Evolutionary conservation across 2,113 vertebrate species (phyloP).

Genomic region (Corapipo altera): DNA sequence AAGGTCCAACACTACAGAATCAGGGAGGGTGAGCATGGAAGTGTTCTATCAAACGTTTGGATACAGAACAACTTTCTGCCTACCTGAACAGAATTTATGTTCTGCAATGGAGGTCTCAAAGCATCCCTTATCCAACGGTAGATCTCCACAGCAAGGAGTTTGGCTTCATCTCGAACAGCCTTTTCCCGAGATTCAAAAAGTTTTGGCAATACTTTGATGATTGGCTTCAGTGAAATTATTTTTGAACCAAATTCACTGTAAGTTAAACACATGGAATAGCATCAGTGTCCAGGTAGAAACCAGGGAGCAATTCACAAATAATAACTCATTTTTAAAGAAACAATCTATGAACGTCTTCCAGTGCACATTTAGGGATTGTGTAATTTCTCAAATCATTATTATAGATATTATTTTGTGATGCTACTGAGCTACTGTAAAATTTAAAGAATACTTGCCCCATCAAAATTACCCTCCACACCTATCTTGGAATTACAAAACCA

Average conservation of each 20-base stretch:
- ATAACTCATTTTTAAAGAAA: neutral
- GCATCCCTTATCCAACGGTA: slow-evolving; percentile 97
- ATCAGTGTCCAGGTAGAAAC: neutral
- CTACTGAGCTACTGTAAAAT: neutral
- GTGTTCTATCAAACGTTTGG: neutral
- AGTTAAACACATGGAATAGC: neutral
- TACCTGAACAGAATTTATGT: slow-evolving; percentile 96
- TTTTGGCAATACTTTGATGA: slow-evolving; percentile 96
- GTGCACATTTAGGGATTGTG: neutral
- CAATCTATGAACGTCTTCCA: neutral
- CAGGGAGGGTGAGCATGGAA: neutral
- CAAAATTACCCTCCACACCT: neutral
- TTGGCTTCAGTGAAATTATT: slow-evolving; percentile 93
- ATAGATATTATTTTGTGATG: neutral
- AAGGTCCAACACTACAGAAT: neutral
- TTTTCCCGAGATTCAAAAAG: slow-evolving; percentile 99
- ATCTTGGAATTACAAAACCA: neutral
- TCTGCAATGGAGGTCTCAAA: slow-evolving; percentile 87
- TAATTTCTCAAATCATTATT: neutral
- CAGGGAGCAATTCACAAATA: neutral
- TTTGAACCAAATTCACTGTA: slow-evolving; percentile 97
- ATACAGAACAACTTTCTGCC: neutral
- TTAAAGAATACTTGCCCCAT: neutral
- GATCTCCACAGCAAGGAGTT: slow-evolving; percentile 91
- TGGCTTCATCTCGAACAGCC: slow-evolving; percentile 95